Conservation (phyloP, 2,797 vertebrate species). For the Chiroxiphia lanceolata region DNA sequence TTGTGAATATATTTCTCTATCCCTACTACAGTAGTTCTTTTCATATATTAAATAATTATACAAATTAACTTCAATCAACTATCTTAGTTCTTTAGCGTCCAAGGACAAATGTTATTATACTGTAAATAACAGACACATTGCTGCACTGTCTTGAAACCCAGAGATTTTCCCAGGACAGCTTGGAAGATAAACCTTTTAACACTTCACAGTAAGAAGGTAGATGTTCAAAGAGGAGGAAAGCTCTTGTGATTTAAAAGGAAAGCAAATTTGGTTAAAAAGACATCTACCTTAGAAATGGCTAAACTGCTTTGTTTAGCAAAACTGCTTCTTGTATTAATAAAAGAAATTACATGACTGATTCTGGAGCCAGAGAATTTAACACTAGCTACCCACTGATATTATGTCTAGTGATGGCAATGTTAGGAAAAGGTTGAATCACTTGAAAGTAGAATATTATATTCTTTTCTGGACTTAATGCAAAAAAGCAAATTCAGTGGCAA, state of each 20-base stretch:
- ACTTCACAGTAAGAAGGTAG: background rate
- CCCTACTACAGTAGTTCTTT: background rate
- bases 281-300: background rate
- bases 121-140: background rate
- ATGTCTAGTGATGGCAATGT: background rate
- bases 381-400: background rate
- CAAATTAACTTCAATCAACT: background rate
- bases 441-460: background rate
- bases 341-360: background rate
- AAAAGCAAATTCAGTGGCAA: background rate
- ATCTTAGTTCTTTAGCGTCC: background rate
- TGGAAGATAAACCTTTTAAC: background rate
- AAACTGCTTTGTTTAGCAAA: background rate
- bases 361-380: background rate
- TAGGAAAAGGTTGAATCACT: background rate
- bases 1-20: background rate
- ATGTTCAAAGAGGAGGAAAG: background rate
- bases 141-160: background rate
- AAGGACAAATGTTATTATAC: background rate
- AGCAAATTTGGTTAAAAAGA: background rate
- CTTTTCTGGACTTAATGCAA: background rate
- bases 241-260: background rate
- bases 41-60: background rate
- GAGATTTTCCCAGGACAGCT: background rate
- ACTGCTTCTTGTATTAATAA: background rate